Evolutionary conservation across 2,797 vertebrate species (phyloP).

Genomic region (Craterocephalus amniculus): DNA sequence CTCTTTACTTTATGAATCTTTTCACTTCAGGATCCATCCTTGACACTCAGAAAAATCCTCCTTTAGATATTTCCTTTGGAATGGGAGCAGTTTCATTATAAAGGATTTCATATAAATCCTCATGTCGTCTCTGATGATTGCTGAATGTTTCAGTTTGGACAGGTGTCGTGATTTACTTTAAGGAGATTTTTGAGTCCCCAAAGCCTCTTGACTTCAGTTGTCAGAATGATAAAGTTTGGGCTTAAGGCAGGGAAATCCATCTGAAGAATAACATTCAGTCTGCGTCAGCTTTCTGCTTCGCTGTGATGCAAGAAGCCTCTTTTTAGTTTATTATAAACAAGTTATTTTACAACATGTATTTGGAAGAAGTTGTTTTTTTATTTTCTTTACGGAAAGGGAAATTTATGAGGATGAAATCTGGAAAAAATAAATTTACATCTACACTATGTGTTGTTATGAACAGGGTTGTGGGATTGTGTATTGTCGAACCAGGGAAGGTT

Average conservation of each 20-base stretch:
- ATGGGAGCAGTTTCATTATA: neutral
- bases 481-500: slow-evolving; percentile 93
- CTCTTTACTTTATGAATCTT: neutral
- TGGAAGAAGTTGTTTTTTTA: neutral
- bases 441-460: slow-evolving; percentile 13
- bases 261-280: neutral
- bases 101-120: neutral
- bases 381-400: too few relatives aligned
- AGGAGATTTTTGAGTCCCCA: neutral
- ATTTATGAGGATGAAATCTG: too few relatives aligned
- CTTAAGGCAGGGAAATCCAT: neutral
- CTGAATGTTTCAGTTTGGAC: neutral
- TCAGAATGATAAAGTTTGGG: neutral
- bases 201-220: neutral
- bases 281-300: neutral
- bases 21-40: neutral
- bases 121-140: neutral
- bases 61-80: neutral
- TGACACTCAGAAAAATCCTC: neutral
- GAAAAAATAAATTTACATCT: neutral
- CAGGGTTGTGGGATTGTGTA: slow-evolving; percentile 97
- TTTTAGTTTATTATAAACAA: neutral
- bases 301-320: neutral
- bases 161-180: neutral
- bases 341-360: neutral